Evolutionary conservation across 2,797 vertebrate genomes (phyloP), one percentile per base, ranked within the genome.

Genomic region (Fistularia tabacaria): DNA sequence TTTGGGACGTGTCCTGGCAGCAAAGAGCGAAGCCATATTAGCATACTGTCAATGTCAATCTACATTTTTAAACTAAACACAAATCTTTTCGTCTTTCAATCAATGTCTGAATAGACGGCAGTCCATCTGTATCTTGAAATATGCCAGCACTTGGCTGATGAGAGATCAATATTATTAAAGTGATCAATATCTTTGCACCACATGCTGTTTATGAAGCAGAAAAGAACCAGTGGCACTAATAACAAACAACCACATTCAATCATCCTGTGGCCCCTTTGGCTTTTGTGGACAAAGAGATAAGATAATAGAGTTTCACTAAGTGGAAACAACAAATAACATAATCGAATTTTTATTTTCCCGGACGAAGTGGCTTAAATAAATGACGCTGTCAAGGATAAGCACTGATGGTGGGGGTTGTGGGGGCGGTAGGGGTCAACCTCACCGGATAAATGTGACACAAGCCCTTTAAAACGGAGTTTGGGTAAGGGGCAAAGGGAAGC

Each of bases 391-490:
- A 25, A 5, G 25, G 25, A 2, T 25, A 5, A 25, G 25, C 5
- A 25, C 25, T 25, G 25, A 2, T 2, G 25, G 25, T 25, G 25
- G 25, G 5, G 25, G 25, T 2, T 25, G 5, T 25, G 25, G 25
- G 25, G 25, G 25, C 25, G 25, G 25, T 1, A 40, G 39, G 3
- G 10, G 39, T 8, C 39, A 40, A 40, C 10, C 39, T 10, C 8
- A 8, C 39, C n/a, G 3, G 15, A 15, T 46, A 36, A 64, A 57
- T 46, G 43, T 14, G n/a, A 39, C 43, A 67, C 40, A 53, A 0
- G 8, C 60, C 65, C 67, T 74, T 70, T 72, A 74, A 69, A 25
- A 25, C 25, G 25, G 54, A 64, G 61, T 69, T 64, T 73, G 38
- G 58, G 46, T 2, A 25, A 52, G 61, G 55, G 59, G 56, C 59